Evolutionary conservation across 2,113 vertebrate species (phyloP), one percentile per base, ranked within the genome.

Genomic region (Coreoperca whiteheadi): DNA sequence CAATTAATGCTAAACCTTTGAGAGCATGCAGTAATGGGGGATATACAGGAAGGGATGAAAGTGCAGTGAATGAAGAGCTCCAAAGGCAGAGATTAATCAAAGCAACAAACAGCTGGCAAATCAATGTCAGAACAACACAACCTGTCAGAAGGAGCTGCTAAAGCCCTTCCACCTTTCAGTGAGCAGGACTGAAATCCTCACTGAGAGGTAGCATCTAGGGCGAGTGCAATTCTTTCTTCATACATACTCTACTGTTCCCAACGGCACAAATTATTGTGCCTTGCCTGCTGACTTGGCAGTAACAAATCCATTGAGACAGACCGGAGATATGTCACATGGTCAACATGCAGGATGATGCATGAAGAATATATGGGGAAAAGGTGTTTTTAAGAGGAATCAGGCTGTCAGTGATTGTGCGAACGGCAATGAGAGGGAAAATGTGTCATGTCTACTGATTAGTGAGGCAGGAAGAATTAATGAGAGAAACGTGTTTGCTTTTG

Each of bases 61-160:
- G 71, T 34, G 41, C 16, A 34, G 51, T 37, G 65, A 88, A 71
- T 80, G 53, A 63, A 71, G 46, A 72, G 77, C 34, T 82, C 56
- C 67, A 74, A 86, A 85, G 46, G 54, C 18, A 80, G 79, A 75
- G 75, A 80, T 88, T 69, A 81, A 87, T 89, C 89, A 88, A 84
- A 89, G 79, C 67, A 74, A 72, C 43, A 69, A 69, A 65, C 84
- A 83, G 86, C 87, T 77, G 64, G 85, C 10, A 3, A 56, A 83
- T 88, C 83, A 73, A 30, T 77, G 83, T 84, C 67, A 74, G 39
- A 71, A 83, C 79, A 83, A 75, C 79, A 54, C 28, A 12, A 59
- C n/a, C 74, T 57, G 74, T 89, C 85, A 72, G 78, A 48, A 68
- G 57, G 61, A 81, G 75, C 77, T 23, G 78, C 66, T 37, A 51